Evolutionary conservation across 1,140 invertebrate species (phyloP), one percentile per base, ranked within the genome.

Genomic region (Papilio helenus): DNA sequence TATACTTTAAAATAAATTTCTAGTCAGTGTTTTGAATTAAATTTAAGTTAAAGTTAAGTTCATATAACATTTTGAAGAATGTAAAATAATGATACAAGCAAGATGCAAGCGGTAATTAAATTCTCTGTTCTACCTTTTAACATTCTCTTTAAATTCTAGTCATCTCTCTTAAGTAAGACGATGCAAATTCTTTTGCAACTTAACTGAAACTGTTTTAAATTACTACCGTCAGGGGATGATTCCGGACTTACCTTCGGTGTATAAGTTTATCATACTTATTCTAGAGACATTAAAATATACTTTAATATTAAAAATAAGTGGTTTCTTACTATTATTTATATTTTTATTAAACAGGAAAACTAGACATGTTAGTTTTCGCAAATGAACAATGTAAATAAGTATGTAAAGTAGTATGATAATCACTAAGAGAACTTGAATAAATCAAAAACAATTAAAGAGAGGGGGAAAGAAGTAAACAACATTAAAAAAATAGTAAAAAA

Each of bases 101-200:
- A 73, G n/a, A 73, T 44, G 39, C 8, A 74, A n/a, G 23, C 1
- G n/a, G 44, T 34, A 76, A 76, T 76, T 76, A 76, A 76, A 58
- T 34, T 51, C 29, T 26, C 73, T 55, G 73, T 76, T 76, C 46
- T 55, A 34, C 26, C 73, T 76, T 49, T 76, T 39, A 76, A 55
- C 73, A 55, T 76, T 76, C 49, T 34, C 73, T 76, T 58, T 55
- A 76, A 58, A 51, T 74, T 49, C 42, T 34, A 58, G 73, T 79
- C 77, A 80, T 82, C 74, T 61, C 58, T 78, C 76, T 74, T 76
- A 74, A 34, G 39, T 34, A 72, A 71, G 49, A 42, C 68, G 71
- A 84, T 84, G 83, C 81, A 84, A 84, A 84, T 84, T 82, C 79
- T 82, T 79, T 79, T 7, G 77, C 77, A 84, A 84, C 72, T 84